A percentile compares a stretch with the other conserved stretches of the same genome.
phyloP scores from a whole-genome alignment of 2,113 vertebrate genomes.

The Capricornis sumatraensis region DNA sequence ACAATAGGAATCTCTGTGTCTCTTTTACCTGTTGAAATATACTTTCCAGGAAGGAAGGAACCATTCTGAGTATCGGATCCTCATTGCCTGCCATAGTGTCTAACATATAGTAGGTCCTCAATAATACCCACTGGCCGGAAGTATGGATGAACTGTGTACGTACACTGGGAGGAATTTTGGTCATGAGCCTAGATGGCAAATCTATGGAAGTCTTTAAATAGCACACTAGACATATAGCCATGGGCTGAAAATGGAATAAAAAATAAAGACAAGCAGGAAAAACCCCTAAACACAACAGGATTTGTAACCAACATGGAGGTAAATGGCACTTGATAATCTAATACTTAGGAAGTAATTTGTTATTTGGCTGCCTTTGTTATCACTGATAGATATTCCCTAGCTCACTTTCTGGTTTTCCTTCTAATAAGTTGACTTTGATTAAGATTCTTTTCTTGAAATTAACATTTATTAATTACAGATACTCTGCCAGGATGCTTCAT shows the following conservation, averaged over 20 bases:
- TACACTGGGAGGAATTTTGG: background rate
- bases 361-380: background rate
- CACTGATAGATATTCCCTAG: background rate
- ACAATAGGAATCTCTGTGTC: background rate
- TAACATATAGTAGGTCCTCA: background rate
- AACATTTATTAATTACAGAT: background rate
- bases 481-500: background rate
- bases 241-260: background rate
- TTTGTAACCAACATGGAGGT: background rate
- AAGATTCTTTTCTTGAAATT: conserved; percentile 17
- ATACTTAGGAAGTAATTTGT: background rate
- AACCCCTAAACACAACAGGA: background rate
- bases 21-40: background rate
- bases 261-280: background rate
- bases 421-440: background rate
- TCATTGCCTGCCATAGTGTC: background rate
- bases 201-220: background rate
- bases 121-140: background rate
- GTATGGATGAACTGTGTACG: background rate
- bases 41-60: background rate
- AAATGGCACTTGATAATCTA: background rate
- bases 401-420: background rate
- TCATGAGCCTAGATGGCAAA: background rate
- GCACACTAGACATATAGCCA: background rate
- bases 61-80: background rate